Percentiles rank a stretch among this genome's conserved stretches.
Evolutionary conservation across 2,113 vertebrate species (phyloP).

Genomic region (Psilopsiagon aurifrons): DNA sequence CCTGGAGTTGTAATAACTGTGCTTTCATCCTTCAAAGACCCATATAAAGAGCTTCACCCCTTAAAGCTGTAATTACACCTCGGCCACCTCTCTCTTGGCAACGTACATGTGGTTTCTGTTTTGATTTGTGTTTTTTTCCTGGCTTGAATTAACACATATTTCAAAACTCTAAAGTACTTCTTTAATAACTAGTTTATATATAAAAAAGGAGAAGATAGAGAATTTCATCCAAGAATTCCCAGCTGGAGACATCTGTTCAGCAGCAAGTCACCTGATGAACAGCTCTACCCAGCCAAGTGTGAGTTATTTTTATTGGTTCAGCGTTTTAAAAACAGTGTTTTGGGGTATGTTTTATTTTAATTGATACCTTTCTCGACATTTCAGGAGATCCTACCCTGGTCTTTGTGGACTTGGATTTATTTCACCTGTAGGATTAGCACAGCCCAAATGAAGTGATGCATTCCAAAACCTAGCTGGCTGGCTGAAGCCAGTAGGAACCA

Average conservation of each 20-base stretch:
- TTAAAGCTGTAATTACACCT: conserved; percentile 44
- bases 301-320: conserved; percentile 77
- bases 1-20: neutral
- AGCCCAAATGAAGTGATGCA: neutral
- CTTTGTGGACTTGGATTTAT: neutral
- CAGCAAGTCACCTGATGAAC: conserved; percentile 69
- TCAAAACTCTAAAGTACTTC: conserved; percentile 19
- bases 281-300: conserved; percentile 70
- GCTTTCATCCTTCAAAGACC: conserved; percentile 16
- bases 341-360: conserved; percentile 8
- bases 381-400: neutral
- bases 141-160: conserved; percentile 40
- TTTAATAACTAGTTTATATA: conserved; percentile 36
- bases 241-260: conserved; percentile 70
- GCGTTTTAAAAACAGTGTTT: conserved; percentile 70
- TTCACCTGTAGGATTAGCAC: neutral
- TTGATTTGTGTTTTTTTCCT: neutral
- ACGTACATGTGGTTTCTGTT: conserved; percentile 2
- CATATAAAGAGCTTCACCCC: conserved; percentile 2
- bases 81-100: conserved; percentile 27
- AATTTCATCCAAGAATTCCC: conserved; percentile 52
- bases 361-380: neutral
- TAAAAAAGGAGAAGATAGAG: conserved; percentile 19
- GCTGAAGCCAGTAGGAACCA: conserved; percentile 61
- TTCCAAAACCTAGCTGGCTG: neutral